A percentile compares a stretch with the other conserved stretches of the same genome.
Conservation (phyloP, 1,140 invertebrate species). For the Ectropis grisescens region DNA sequence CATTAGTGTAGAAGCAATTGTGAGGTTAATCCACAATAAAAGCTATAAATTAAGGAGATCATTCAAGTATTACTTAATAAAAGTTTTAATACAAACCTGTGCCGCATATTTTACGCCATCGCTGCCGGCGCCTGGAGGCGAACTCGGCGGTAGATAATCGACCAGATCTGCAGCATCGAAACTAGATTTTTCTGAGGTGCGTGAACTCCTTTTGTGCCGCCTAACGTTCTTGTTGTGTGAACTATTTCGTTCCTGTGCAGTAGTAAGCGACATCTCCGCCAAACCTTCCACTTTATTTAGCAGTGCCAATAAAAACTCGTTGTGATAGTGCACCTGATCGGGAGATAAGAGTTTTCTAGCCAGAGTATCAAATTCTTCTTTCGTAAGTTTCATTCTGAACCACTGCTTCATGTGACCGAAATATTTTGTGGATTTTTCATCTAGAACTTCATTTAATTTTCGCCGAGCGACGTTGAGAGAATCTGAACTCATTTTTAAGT, state of each 20-base stretch:
- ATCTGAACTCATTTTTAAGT: conserved; percentile 54
- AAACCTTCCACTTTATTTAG: conserved; percentile 81
- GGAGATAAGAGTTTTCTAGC: conserved; percentile 77
- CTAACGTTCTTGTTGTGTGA: conserved; percentile 70
- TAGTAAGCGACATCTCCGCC: conserved; percentile 69
- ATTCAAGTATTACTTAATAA: too few relatives aligned
- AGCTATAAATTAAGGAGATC: too few relatives aligned
- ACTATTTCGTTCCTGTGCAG: conserved; percentile 61
- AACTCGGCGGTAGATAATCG: conserved; percentile 64
- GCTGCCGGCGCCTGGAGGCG: conserved; percentile 50
- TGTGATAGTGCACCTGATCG: conserved; percentile 84
- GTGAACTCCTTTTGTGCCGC: conserved; percentile 71
- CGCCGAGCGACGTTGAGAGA: conserved; percentile 69
- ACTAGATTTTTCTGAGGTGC: conserved; percentile 75
- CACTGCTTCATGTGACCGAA: conserved; percentile 79
- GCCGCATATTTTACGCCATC: conserved; percentile 54
- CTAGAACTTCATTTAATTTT: conserved; percentile 73
- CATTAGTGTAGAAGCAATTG: too few relatives aligned
- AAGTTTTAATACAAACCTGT: too few relatives aligned
- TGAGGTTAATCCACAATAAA: too few relatives aligned
- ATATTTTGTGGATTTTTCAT: conserved; percentile 77
- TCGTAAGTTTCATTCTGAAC: conserved; percentile 81
- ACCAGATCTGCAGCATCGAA: conserved; percentile 74
- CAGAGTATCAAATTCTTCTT: conserved; percentile 85
- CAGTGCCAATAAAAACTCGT: conserved; percentile 85